Percentiles rank a stretch among this genome's conserved stretches.
These are phyloP conservation scores for Drosophila punjabiensis DNA, from an alignment of 1,140 invertebrate species.

Conservation along the genomic window DNA sequence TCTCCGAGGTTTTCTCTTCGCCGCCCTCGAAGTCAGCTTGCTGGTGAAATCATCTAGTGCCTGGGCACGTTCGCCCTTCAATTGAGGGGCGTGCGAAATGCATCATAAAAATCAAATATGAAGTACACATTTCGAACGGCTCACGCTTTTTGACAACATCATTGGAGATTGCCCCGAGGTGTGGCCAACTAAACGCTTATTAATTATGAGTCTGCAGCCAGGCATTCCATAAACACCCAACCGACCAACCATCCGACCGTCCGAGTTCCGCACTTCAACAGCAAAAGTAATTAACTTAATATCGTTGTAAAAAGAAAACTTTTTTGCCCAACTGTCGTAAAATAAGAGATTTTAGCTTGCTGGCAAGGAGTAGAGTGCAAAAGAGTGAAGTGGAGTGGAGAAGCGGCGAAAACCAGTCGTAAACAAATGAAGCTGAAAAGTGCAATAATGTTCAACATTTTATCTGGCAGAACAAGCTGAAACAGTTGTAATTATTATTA, in stretches of 20 bases:
- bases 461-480: conserved; percentile 38
- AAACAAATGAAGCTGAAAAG: conserved; percentile 56
- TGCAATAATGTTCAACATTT: conserved; percentile 59
- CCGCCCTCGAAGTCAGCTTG: neutral
- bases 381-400: too few species aligned
- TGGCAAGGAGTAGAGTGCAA: neutral
- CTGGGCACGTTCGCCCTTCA: conserved; percentile 55
- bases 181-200: conserved; percentile 53
- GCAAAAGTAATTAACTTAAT: conserved; percentile 66
- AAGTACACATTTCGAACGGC: conserved; percentile 48
- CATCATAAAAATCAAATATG: conserved; percentile 65
- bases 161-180: conserved; percentile 45
- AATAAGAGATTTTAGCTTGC: conserved; percentile 28
- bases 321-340: conserved; percentile 54
- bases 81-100: conserved; percentile 58
- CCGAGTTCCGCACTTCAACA: conserved; percentile 14
- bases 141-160: conserved; percentile 59
- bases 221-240: conserved; percentile 37
- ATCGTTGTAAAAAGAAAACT: conserved; percentile 59
- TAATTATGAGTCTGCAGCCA: conserved; percentile 49
- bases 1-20: conserved; percentile 28
- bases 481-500: conserved; percentile 55
- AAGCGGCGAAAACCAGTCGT: conserved; percentile 29
- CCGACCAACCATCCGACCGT: neutral
- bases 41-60: conserved; percentile 53